Conservation (phyloP, 2,113 vertebrate genomes). For the Herpailurus yagouaroundi region DNA sequence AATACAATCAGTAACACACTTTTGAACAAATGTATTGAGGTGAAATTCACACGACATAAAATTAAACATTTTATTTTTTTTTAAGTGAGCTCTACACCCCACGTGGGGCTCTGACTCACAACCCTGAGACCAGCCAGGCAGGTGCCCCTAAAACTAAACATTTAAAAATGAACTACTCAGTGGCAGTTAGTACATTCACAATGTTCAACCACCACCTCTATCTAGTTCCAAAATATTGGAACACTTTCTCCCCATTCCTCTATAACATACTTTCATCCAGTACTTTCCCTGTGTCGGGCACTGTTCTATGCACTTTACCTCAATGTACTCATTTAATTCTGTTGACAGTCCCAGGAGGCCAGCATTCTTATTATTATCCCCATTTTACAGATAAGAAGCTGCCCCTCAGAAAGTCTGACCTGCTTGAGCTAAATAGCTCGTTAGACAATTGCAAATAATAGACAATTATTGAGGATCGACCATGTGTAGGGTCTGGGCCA, state of each 20-base stretch:
- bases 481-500: background rate
- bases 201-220: too few species aligned
- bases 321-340: background rate
- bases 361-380: background rate
- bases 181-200: background rate
- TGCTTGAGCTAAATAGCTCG: background rate
- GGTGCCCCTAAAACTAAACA: background rate
- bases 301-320: background rate
- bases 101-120: background rate
- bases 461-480: background rate
- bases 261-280: background rate
- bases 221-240: background rate
- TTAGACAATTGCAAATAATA: background rate
- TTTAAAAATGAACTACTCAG: background rate
- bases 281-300: background rate
- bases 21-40: background rate
- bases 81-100: background rate
- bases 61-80: background rate
- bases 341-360: background rate
- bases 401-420: background rate
- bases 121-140: background rate
- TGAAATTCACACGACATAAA: background rate
- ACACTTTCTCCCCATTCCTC: background rate
- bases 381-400: background rate
- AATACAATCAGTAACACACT: background rate